Percentiles rank a stretch among this genome's conserved stretches.
Evolutionary conservation across 2,797 vertebrate genomes (phyloP).

Genomic region (Zonotrichia albicollis): DNA sequence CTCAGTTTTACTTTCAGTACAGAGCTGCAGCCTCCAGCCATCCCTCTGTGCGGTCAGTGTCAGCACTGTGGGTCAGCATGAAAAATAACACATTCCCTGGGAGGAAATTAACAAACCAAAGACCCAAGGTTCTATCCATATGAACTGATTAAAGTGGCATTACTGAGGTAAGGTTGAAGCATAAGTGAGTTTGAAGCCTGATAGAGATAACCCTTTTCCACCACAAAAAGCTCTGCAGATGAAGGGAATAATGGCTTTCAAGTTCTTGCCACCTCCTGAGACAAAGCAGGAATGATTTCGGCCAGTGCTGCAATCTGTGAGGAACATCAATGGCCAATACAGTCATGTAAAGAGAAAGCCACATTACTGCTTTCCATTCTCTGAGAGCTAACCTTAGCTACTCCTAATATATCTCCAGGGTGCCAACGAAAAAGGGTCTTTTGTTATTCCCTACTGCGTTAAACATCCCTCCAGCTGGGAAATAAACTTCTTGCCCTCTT

Average conservation of each 20-base stretch:
- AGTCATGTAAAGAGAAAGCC: neutral
- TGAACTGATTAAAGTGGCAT: neutral
- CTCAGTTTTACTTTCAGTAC: neutral
- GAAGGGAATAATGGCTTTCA: neutral
- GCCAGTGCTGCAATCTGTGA: neutral
- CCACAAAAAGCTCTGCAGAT: neutral
- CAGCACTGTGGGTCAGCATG: neutral
- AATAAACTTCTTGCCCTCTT: neutral
- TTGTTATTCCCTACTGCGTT: neutral
- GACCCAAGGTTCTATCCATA: neutral
- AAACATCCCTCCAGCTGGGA: neutral
- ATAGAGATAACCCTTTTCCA: neutral
- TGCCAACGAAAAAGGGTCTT: neutral
- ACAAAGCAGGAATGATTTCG: conserved; percentile 4
- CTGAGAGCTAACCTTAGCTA: neutral
- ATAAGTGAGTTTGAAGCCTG: neutral
- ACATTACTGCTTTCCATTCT: neutral
- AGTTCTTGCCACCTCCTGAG: neutral
- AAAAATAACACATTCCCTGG: neutral
- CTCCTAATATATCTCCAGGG: neutral
- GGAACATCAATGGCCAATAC: neutral
- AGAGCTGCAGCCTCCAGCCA: neutral
- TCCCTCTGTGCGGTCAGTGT: neutral
- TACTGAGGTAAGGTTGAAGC: neutral
- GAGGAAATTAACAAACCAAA: neutral